Percentiles rank a stretch among this genome's conserved stretches.
These are phyloP conservation scores for Bucorvus abyssinicus DNA, from an alignment of 2,797 vertebrate genomes.

Conservation along the genomic window DNA sequence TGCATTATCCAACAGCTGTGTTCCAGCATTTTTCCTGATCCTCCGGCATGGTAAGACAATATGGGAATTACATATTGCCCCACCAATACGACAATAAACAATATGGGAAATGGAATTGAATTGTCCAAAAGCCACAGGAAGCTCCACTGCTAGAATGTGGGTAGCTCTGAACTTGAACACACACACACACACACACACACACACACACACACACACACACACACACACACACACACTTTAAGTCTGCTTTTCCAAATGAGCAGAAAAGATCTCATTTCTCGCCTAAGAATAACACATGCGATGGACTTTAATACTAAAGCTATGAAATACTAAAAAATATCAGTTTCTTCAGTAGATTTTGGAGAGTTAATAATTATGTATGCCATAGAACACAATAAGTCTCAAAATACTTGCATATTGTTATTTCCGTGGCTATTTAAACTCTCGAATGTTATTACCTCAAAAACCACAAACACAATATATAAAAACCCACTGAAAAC, in stretches of 20 bases:
- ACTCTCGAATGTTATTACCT: background rate
- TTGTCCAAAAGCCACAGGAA: background rate
- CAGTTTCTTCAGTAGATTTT: background rate
- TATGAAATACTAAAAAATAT: background rate
- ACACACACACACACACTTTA: background rate
- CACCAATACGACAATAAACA: background rate
- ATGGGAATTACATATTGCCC: background rate
- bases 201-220: too few species aligned
- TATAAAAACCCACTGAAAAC: background rate
- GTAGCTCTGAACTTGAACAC: background rate
- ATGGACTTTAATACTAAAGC: background rate
- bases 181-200: background rate
- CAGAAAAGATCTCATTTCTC: background rate
- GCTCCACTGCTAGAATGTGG: background rate
- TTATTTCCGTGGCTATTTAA: background rate
- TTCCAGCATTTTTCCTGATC: background rate
- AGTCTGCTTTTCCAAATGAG: background rate
- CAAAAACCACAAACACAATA: background rate
- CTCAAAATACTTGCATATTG: background rate
- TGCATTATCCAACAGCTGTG: background rate
- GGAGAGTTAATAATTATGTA: background rate
- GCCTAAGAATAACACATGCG: background rate
- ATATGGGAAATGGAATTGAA: background rate
- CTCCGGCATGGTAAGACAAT: background rate
- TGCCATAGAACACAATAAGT: rapidly evolving